Evolutionary conservation across 2,113 vertebrate species (phyloP).

Genomic region (Egretta garzetta): DNA sequence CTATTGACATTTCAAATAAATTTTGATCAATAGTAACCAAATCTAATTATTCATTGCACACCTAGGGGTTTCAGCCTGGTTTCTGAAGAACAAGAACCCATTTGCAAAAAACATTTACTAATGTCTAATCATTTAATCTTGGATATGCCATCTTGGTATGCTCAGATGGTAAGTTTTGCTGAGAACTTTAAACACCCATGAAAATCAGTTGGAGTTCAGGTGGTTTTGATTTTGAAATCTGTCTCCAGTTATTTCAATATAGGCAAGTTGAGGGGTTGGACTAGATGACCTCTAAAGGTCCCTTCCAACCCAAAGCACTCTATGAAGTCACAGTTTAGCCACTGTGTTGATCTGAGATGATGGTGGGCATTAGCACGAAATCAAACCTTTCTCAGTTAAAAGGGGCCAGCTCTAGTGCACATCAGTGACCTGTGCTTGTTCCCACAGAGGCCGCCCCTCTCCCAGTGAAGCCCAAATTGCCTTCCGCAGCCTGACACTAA

Average conservation of each 20-base stretch:
- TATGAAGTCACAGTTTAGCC: background rate
- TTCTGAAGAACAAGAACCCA: background rate
- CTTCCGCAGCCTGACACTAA: background rate
- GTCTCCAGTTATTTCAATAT: background rate
- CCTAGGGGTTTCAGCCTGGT: background rate
- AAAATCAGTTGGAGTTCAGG: background rate
- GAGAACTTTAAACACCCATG: background rate
- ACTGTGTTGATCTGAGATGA: background rate
- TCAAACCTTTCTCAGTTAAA: background rate
- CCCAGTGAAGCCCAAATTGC: background rate
- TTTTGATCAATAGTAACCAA: background rate
- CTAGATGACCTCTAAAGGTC: no score
- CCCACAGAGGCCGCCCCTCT: background rate
- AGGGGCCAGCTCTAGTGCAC: background rate
- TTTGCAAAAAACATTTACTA: background rate
- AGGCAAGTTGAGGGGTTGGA: background rate
- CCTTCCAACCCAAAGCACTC: no score
- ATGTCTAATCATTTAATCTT: background rate
- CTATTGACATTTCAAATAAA: background rate
- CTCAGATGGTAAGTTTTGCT: background rate
- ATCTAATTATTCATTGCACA: constrained; percentile 1
- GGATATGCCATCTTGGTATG: background rate
- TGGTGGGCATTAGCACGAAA: background rate
- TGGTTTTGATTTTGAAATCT: background rate
- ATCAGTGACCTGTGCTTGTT: background rate